Conservation (phyloP, 2,113 vertebrate genomes). For the Nothoprocta pentlandii region DNA sequence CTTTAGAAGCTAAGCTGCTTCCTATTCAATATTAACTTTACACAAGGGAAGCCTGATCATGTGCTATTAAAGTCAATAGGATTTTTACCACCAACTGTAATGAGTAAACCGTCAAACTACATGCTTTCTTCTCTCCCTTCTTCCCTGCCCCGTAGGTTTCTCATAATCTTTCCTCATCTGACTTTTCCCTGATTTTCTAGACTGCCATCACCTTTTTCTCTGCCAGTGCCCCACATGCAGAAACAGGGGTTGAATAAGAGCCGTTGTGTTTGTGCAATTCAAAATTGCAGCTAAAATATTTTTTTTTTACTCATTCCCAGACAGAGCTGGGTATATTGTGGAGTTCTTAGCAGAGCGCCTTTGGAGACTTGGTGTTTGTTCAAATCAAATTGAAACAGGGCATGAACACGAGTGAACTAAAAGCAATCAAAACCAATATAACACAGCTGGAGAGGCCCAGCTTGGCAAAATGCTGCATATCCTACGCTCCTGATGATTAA, state of each 20-base stretch:
- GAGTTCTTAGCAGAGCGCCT: constrained; percentile 15
- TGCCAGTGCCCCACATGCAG: neutral
- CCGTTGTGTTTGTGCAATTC: neutral
- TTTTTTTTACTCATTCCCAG: neutral
- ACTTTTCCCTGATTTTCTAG: neutral
- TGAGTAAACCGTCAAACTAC: neutral
- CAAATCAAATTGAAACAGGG: constrained; percentile 39
- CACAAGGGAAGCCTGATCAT: constrained; percentile 32
- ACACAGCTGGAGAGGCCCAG: constrained; percentile 49
- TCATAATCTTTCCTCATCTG: neutral
- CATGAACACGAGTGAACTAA: constrained; percentile 20
- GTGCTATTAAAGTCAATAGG: constrained; percentile 14
- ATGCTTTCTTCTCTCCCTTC: neutral
- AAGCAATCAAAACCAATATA: constrained; percentile 45
- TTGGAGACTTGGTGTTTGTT: constrained; percentile 40
- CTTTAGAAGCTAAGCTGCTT: constrained; percentile 13
- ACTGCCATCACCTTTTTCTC: neutral
- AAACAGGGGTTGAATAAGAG: neutral
- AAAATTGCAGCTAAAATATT: neutral
- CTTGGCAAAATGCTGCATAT: constrained; percentile 46
- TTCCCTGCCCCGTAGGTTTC: neutral
- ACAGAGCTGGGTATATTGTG: neutral
- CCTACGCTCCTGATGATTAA: constrained; percentile 37
- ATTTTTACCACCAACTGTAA: constrained; percentile 49
- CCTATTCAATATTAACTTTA: constrained; percentile 27